Conservation (phyloP, 2,797 vertebrate genomes). For the Mormyrops attenuatus region DNA sequence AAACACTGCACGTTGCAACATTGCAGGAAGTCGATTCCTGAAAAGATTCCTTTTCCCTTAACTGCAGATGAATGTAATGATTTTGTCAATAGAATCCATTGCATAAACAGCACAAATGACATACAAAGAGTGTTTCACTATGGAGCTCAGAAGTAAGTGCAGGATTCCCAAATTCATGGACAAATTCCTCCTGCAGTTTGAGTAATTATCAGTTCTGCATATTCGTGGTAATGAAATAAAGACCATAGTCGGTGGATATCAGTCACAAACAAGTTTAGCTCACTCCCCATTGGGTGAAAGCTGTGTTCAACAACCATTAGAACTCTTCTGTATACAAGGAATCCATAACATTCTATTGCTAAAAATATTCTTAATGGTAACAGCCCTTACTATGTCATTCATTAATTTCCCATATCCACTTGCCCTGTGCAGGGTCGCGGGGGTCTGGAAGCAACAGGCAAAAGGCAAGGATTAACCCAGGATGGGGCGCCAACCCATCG, state of each 20-base stretch:
- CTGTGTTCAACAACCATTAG: neutral
- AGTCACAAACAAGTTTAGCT: neutral
- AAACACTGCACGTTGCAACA: neutral
- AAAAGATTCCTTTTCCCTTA: neutral
- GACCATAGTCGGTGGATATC: neutral
- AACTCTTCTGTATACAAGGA: neutral
- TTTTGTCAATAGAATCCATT: neutral
- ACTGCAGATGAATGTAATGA: neutral
- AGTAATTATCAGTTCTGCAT: neutral
- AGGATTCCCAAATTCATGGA: neutral
- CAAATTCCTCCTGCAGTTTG: neutral
- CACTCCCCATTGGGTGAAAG: neutral
- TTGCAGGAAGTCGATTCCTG: neutral
- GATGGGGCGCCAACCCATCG: too few species aligned
- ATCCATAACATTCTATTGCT: neutral
- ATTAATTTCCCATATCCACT: neutral
- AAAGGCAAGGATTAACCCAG: neutral
- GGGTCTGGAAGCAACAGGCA: neutral
- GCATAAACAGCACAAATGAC: neutral
- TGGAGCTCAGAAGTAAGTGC: neutral
- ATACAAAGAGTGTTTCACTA: neutral
- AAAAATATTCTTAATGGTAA: neutral
- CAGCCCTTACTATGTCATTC: neutral
- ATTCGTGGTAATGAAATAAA: neutral
- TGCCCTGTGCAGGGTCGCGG: neutral